Percentiles rank a stretch among this genome's conserved stretches.
Evolutionary conservation across 2,113 vertebrate species (phyloP).

Genomic region (Megatriorchis doriae): DNA sequence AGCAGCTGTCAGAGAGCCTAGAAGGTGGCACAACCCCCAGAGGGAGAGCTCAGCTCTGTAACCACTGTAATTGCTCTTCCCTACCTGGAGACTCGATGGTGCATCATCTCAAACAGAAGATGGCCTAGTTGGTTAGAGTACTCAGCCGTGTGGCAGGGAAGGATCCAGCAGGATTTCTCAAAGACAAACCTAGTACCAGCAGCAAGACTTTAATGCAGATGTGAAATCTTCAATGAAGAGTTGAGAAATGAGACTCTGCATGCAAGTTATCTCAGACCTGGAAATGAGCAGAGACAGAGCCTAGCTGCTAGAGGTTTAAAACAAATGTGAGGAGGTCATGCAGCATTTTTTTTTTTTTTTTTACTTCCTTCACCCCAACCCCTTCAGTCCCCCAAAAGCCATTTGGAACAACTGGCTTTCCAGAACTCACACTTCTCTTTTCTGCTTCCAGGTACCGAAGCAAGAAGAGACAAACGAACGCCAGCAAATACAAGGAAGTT

Average conservation of each 20-base stretch:
- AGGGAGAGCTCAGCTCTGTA: neutral
- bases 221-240: neutral
- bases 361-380: neutral
- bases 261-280: neutral
- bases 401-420: neutral
- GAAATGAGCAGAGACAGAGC: neutral
- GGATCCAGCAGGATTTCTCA: neutral
- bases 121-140: neutral
- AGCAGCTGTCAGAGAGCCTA: neutral
- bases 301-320: neutral
- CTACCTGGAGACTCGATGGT: neutral
- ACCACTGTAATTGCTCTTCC: neutral
- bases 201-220: neutral
- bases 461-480: neutral
- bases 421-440: neutral
- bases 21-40: neutral
- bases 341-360: neutral
- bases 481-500: conserved; percentile 45
- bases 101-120: neutral
- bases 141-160: neutral
- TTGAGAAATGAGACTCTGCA: neutral
- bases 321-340: neutral
- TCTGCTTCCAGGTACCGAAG: conserved; percentile 28
- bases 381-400: neutral
- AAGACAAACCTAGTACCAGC: neutral